Percentiles rank a stretch among this genome's conserved stretches.
Conservation (phyloP, 2,888 invertebrate species). For the Petrolisthes cinctipes region DNA sequence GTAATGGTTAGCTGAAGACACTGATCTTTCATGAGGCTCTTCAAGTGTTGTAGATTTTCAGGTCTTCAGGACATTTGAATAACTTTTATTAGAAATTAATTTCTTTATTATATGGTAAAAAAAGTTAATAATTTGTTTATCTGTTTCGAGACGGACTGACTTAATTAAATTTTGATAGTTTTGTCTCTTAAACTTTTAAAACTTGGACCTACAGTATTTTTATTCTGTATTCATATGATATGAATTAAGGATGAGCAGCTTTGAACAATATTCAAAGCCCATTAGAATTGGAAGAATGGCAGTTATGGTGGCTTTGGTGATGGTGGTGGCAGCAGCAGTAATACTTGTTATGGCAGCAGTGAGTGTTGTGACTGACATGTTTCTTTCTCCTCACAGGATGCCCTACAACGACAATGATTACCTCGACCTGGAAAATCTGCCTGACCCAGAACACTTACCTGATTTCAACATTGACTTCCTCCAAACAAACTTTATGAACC, state of each 20-base stretch:
- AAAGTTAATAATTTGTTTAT: too few relatives aligned
- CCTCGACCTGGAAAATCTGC: constrained; percentile 53
- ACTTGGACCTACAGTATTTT: too few relatives aligned
- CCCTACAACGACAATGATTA: constrained; percentile 45
- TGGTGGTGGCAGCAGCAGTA: constrained; percentile 18
- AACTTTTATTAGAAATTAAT: too few relatives aligned
- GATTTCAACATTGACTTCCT: constrained; percentile 57
- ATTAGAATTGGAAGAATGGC: background rate
- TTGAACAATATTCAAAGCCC: background rate
- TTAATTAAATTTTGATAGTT: too few relatives aligned
- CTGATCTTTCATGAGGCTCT: too few relatives aligned
- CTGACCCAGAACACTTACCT: constrained; percentile 44
- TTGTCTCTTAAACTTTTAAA: too few relatives aligned
- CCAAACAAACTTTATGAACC: constrained; percentile 54
- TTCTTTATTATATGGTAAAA: too few relatives aligned
- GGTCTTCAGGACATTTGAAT: too few relatives aligned
- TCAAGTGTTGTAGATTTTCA: too few relatives aligned
- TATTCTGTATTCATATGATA: too few relatives aligned
- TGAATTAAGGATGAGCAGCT: background rate
- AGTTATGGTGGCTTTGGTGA: constrained; percentile 35
- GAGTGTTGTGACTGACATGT: constrained; percentile 57
- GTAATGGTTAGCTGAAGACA: too few relatives aligned
- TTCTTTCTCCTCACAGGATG: constrained; percentile 55
- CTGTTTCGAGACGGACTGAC: too few relatives aligned
- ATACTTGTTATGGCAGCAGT: constrained; percentile 20